A percentile compares a stretch with the other conserved stretches of the same genome.
These are phyloP conservation scores for Drosophila simulans DNA, from an alignment of 1,140 invertebrate species.

Conservation along the genomic window DNA sequence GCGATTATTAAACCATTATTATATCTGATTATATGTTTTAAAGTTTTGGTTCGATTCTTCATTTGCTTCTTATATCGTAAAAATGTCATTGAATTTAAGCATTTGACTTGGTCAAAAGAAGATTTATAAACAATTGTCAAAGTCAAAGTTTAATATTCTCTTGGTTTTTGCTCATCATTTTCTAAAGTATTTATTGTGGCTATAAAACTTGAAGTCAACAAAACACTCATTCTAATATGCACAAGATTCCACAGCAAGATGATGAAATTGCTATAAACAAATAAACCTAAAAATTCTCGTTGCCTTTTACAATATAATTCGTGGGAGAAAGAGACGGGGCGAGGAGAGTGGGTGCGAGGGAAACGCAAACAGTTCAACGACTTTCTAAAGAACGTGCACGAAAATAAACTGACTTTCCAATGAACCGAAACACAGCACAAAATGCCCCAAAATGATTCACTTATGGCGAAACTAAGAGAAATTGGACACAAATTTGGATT, in stretches of 20 bases:
- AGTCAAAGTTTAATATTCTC: slow-evolving; percentile 3
- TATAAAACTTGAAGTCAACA: slow-evolving; percentile 1
- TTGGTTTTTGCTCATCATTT: background rate
- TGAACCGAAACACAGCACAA: slow-evolving; percentile 41
- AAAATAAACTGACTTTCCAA: slow-evolving; percentile 54
- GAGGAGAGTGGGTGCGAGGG: slow-evolving; percentile 15
- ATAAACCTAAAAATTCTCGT: slow-evolving; percentile 33
- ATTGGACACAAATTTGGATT: slow-evolving; percentile 27
- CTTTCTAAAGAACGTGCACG: slow-evolving; percentile 51
- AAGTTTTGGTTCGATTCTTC: too few species aligned
- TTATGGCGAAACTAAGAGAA: slow-evolving; percentile 37
- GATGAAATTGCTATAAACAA: slow-evolving; percentile 50
- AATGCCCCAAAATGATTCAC: slow-evolving; percentile 43
- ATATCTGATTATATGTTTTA: too few species aligned
- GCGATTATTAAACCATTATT: too few species aligned
- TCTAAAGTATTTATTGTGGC: slow-evolving; percentile 14
- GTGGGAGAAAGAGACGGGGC: slow-evolving; percentile 1
- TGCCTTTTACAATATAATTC: slow-evolving; percentile 26
- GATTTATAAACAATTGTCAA: slow-evolving; percentile 2
- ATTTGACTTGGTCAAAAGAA: background rate
- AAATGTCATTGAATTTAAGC: too few species aligned
- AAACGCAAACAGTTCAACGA: slow-evolving; percentile 43
- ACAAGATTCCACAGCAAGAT: slow-evolving; percentile 21
- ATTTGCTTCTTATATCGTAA: too few species aligned
- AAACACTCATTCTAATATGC: slow-evolving; percentile 9